Evolutionary conservation across 2,888 invertebrate genomes (phyloP), one percentile per base, ranked within the genome.

Genomic region (Metalampra italica): DNA sequence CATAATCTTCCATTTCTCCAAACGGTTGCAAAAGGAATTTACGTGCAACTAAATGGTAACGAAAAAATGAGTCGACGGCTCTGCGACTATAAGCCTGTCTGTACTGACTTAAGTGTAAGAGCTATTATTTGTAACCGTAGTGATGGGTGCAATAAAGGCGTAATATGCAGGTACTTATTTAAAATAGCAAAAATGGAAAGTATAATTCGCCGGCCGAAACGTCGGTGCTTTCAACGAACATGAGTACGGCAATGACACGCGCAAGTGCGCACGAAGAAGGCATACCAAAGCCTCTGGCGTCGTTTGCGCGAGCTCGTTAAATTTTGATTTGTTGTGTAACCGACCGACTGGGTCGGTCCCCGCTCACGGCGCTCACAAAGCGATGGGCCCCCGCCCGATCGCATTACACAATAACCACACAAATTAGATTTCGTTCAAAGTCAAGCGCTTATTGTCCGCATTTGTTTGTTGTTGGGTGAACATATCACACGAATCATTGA

Each of bases 371-470:
- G 62, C 56, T 60, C 62, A 73, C 69, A 78, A 81, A 78, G 73
- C 73, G 71, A 72, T 70, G 69, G 64, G 63, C 59, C 66, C 68
- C 73, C 61, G 66, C 67, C 70, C 64, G 78, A 79, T 85, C 84
- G 68, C 77, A 78, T 87, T 85, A 84, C 86, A 89, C 87, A 88
- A 88, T 87, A 85, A 87, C 83, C 78, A 71, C 78, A 83, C 84
- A 88, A 88, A 88, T 89, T 88, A 88, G 87, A 89, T 89, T 88
- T 84, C 80, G 81, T 78, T 82, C 77, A 82, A 84, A 89, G 89
- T 89, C 87, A 87, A 86, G 79, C 85, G 78, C 77, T 83, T 73
- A 82, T 84, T 85, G 86, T 86, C 75, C 75, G 76, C 64, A 73
- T 76, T 60, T 82, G 79, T 84, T 87, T 85, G 85, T 84, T 82